These are phyloP conservation scores for Dasyurus viverrinus DNA, from an alignment of 2,113 vertebrate genomes.

Conservation along the genomic window DNA sequence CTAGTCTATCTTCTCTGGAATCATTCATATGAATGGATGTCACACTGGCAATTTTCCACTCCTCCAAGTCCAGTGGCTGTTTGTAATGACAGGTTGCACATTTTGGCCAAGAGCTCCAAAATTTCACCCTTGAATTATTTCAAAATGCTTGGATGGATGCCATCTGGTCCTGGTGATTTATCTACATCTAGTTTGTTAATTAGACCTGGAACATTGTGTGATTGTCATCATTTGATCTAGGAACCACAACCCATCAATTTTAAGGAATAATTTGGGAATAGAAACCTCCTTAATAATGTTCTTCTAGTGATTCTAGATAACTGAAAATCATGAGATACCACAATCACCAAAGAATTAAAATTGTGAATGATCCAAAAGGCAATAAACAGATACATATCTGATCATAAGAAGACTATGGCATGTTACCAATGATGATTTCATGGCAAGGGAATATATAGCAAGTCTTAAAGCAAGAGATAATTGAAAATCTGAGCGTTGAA, in stretches of 20 bases:
- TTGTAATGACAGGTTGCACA: not conserved
- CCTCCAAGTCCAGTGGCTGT: not conserved
- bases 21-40: not conserved
- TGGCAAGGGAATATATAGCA: not conserved
- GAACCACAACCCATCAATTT: conserved; percentile 41
- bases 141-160: conserved; percentile 8
- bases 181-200: conserved; percentile 20
- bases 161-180: not conserved
- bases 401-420: not conserved
- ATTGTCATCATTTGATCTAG: conserved; percentile 41
- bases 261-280: conserved; percentile 19
- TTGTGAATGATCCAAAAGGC: not conserved
- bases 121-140: conserved; percentile 54
- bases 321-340: not conserved
- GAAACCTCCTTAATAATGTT: conserved; percentile 1
- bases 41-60: not conserved
- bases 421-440: not conserved
- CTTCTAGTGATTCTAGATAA: not conserved
- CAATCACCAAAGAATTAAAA: not conserved
- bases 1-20: not conserved
- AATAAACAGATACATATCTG: not conserved
- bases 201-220: conserved; percentile 1
- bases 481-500: not conserved
- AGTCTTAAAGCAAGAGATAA: not conserved
- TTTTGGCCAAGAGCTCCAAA: not conserved